A percentile compares a stretch with the other conserved stretches of the same genome.
phyloP scores from a whole-genome alignment of 2,113 vertebrate species.

The Sisor rabdophorus region DNA sequence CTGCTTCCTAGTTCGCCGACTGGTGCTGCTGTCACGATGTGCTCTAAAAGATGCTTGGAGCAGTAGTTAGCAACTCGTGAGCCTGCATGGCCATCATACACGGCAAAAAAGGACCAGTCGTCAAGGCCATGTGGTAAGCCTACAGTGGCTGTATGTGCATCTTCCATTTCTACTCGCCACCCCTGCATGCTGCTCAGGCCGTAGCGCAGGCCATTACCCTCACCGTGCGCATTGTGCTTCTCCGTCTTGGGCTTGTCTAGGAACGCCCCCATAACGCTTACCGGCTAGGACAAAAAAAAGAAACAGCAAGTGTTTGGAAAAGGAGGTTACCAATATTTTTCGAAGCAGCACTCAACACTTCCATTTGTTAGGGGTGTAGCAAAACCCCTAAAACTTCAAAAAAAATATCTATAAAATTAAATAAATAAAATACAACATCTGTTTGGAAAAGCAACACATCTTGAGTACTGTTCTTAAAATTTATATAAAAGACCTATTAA shows the following conservation, averaged over 20 bases:
- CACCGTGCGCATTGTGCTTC: constrained; percentile 89
- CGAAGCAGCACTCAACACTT: no score
- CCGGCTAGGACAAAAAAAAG: constrained; percentile 60
- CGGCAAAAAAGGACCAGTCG: constrained; percentile 97
- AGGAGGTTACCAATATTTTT: not conserved
- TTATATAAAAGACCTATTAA: not conserved
- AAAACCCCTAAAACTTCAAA: not conserved
- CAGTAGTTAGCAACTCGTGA: constrained; percentile 97
- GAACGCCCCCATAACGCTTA: constrained; percentile 95
- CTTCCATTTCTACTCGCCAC: constrained; percentile 99
- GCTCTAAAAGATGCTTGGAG: constrained; percentile 91
- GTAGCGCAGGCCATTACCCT: constrained; percentile 88
- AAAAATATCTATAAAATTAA: no score
- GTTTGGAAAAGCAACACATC: not conserved
- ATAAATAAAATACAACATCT: no score
- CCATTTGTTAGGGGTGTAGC: no score
- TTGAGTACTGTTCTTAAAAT: not conserved
- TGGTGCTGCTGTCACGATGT: constrained; percentile 76
- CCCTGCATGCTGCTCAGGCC: constrained; percentile 99
- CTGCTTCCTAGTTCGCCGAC: constrained; percentile 51
- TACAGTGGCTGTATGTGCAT: constrained; percentile 91
- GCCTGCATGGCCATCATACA: constrained; percentile 96
- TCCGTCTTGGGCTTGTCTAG: constrained; percentile 99
- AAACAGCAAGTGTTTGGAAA: not conserved
- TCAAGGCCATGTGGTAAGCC: constrained; percentile 89